phyloP scores from a whole-genome alignment of 2,797 vertebrate genomes.

The Natrix natrix region DNA sequence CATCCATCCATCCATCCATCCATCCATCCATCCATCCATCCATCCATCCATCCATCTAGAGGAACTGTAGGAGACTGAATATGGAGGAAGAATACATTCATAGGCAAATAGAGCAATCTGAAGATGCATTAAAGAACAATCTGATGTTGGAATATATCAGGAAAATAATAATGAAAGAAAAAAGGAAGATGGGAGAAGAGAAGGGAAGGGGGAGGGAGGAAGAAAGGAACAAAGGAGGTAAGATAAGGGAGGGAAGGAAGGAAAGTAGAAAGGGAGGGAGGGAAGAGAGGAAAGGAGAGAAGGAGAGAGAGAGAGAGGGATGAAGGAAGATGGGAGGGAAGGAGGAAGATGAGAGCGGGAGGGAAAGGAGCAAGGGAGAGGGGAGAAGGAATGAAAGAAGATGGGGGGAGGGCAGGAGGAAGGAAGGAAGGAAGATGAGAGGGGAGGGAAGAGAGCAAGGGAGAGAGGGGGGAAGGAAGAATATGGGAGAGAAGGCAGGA shows the following conservation, averaged over 20 bases:
- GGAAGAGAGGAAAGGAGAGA: too few species aligned
- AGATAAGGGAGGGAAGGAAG: fast-evolving
- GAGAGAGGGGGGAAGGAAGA: too few species aligned
- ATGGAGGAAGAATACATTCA: neutral
- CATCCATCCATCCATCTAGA: neutral
- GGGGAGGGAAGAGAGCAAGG: fast-evolving
- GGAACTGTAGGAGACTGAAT: neutral
- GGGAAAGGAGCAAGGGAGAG: too few species aligned
- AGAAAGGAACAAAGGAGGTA: too few species aligned
- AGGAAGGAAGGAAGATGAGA: neutral
- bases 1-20: neutral
- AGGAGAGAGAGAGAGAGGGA: too few species aligned
- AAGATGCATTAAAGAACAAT: neutral
- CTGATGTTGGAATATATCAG: neutral
- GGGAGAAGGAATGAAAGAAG: too few species aligned
- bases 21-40: too few species aligned
- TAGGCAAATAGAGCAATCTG: neutral
- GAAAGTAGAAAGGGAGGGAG: neutral
- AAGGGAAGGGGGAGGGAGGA: too few species aligned
- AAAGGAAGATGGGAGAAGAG: neutral
- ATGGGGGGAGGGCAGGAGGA: neutral
- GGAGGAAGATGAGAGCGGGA: neutral
- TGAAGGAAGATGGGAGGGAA: too few species aligned
- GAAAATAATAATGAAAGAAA: neutral
- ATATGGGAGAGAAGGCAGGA: too few species aligned